Base-by-base conservation (phyloP, 2,888 invertebrate species). In the Lutraria lutraria region DNA sequence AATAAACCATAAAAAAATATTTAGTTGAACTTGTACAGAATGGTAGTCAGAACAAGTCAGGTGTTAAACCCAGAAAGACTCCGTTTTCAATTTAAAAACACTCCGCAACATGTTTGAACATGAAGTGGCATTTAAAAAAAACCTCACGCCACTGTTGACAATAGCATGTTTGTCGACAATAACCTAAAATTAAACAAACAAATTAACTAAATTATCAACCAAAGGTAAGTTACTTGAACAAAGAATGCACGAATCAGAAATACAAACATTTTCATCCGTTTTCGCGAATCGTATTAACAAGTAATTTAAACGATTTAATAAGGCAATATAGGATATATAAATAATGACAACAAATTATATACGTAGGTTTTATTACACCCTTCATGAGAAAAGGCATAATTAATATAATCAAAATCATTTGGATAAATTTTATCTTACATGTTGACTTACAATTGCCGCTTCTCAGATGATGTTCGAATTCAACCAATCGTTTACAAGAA, bases 391-490 rank as follows among this genome's bases (percentile, higher is more conserved):
- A 53, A 15, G 13, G 25, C 13, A 52, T 52, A 54, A 81, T 16
- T 52, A 21, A 34, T 13, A 21, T 16, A 25, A 52, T 31, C 52
- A 80, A 72, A 52, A 53, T 52, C 52, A 31, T n/a, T 21, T 34
- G 43, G 1, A 13, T 21, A 52, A 53, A 52, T 54, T 81, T 3
- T 76, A 76, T 19, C 34, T 31, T 19, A 76, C 76, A 76, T 34
- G 76, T 16, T 76, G 76, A 76, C 76, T 76, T 76, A 76, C 76
- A 76, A 76, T 63, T 90, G 88, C 90, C 90, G 90, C 90, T 90
- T 56, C 60, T 63, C 16, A 60, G 52, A 56, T 81, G 53, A 80
- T 83, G 86, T 90, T 90, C 88, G 88, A 88, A 90, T 34, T 81
- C 31, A 82, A 81, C 90, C 86, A 88, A 86, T 86, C 81, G 53